Percentiles rank a stretch among this genome's conserved stretches.
Evolutionary conservation across 2,888 invertebrate genomes (phyloP).

Genomic region (Platypus cylindrus): DNA sequence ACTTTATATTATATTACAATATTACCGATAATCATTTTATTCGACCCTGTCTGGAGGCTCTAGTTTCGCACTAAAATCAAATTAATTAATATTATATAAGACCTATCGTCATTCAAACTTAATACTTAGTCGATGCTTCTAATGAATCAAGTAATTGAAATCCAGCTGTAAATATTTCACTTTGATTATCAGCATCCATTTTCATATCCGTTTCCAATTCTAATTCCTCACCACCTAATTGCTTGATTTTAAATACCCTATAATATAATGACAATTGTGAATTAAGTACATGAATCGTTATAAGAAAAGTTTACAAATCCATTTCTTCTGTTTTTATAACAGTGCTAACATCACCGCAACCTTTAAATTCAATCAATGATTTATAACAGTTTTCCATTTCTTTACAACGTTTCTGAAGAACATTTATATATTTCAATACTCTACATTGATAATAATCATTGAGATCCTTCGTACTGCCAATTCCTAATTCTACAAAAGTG

Average conservation of each 20-base stretch:
- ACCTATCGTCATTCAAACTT: background rate
- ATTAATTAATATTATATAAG: background rate
- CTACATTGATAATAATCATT: conserved; percentile 45
- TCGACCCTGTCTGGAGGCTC: conserved; percentile 3
- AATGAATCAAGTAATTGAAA: conserved; percentile 29
- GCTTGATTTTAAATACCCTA: conserved; percentile 23
- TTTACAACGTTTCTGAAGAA: conserved; percentile 27
- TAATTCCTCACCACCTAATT: no score
- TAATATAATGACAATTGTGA: conserved; percentile 5
- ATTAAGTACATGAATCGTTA: no score
- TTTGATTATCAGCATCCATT: conserved; percentile 26
- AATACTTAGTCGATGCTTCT: conserved; percentile 28
- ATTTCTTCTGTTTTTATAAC: no score
- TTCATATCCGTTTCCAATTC: conserved; percentile 24
- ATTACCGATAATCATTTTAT: no score
- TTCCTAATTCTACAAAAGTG: conserved; percentile 45
- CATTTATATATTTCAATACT: conserved; percentile 29
- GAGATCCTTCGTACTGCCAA: conserved; percentile 43
- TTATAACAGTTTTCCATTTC: conserved; percentile 27
- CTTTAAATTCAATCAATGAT: conserved; percentile 23
- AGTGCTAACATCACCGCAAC: no score
- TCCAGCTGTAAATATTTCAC: conserved; percentile 27
- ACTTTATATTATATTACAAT: no score
- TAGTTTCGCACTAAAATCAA: conserved; percentile 5
- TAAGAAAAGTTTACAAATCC: no score